These are phyloP conservation scores for Agapostemon virescens DNA, from an alignment of 2,888 invertebrate species.

Conservation along the genomic window DNA sequence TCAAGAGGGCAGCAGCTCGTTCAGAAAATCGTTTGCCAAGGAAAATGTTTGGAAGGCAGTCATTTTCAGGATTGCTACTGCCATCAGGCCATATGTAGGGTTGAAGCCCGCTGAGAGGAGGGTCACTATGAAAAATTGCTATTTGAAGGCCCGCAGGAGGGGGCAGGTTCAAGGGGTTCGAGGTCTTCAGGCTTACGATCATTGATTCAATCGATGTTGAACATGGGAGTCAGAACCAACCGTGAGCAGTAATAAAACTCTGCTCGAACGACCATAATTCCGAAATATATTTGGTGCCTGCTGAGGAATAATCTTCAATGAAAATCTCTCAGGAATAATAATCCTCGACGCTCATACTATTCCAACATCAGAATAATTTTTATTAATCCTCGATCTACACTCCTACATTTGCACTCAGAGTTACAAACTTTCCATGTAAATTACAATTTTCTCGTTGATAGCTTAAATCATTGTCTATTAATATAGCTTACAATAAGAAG, in stretches of 20 bases:
- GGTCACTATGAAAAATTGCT: constrained; percentile 7
- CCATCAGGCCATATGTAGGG: background rate
- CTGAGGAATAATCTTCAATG: background rate
- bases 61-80: constrained; percentile 8
- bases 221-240: background rate
- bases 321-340: background rate
- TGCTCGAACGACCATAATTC: background rate
- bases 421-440: too few species aligned
- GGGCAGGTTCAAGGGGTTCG: background rate
- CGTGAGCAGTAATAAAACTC: background rate
- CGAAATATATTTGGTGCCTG: background rate
- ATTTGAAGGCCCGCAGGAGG: background rate
- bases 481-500: too few species aligned
- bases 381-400: background rate
- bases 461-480: too few species aligned
- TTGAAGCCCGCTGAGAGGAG: constrained; percentile 4
- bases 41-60: constrained; percentile 5
- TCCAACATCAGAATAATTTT: background rate
- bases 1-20: background rate
- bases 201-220: constrained; percentile 10
- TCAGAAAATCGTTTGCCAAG: background rate
- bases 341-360: background rate
- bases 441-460: too few species aligned
- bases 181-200: background rate
- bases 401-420: too few species aligned